Base-by-base conservation (phyloP, 2,888 invertebrate species). In the Tuta absoluta region DNA sequence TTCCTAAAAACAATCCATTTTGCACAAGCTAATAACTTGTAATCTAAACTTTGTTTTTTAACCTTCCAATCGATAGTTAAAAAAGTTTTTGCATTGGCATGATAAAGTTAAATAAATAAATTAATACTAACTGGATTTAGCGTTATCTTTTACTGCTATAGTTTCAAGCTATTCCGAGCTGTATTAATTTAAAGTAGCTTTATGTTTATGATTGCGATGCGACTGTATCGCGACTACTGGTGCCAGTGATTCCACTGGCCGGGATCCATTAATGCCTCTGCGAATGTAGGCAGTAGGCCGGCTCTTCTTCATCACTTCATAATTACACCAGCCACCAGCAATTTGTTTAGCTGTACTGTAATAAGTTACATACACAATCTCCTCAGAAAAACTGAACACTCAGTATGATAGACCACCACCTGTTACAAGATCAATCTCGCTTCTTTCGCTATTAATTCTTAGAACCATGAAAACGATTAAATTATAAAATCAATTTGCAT, bases 251-350 rank as follows among this genome's bases (percentile, higher is more conserved):
- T 80, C 72, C 70, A 73, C 73, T 78, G 69, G 75, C 76, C 75
- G 79, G 75, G 75, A 67, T 78, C 77, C 77, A 80, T 83, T 80
- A 80, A 65, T 64, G 73, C 69, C 68, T 72, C 67, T 56, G 67
- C 62, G 66, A 67, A 68, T 72, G 73, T 63, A 62, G 66, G 62
- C 58, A 56, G 33, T 58, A 37, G 68, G 73, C 75, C 63, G 71
- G 72, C 70, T 76, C 74, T 67, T 75, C 77, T 79, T 80, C 79
- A 79, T 81, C 76, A 74, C 73, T 77, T 78, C 77, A 79, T 84
- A 82, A 82, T 82, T 81, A 80, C 76, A 73, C 71, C 69, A 71
- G 74, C 73, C 74, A 74, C 73, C 70, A 68, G 77, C 75, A 79
- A 80, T 81, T 78, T 79, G 72, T 78, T 73, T 71, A 74, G 71